These are phyloP conservation scores for Frankliniella fusca DNA, from an alignment of 2,888 invertebrate species.

Conservation along the genomic window DNA sequence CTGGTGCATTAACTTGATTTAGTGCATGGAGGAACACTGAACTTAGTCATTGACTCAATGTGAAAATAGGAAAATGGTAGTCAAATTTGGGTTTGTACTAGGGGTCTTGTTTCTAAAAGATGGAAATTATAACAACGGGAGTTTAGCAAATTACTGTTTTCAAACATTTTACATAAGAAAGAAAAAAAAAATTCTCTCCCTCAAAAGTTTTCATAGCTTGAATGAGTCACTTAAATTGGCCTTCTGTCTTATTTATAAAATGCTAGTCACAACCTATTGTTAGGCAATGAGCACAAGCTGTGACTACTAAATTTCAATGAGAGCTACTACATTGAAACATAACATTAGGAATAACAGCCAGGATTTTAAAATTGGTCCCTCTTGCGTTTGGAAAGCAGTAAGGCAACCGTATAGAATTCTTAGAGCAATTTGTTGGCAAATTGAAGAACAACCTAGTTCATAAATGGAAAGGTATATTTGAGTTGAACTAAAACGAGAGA, in stretches of 20 bases:
- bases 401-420: neutral
- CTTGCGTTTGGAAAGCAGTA: neutral
- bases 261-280: slow-evolving; percentile 3
- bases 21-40: too few species aligned
- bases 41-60: too few species aligned
- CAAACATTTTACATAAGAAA: too few species aligned
- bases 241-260: neutral
- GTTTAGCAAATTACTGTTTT: too few species aligned
- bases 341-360: slow-evolving; percentile 14
- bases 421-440: neutral
- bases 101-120: too few species aligned
- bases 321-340: neutral
- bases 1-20: too few species aligned
- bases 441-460: neutral
- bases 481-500: neutral
- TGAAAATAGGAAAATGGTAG: too few species aligned
- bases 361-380: neutral
- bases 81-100: too few species aligned
- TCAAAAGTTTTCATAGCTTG: too few species aligned
- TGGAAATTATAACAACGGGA: too few species aligned
- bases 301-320: neutral
- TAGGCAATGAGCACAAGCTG: neutral
- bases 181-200: too few species aligned
- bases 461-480: neutral
- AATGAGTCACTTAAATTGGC: too few species aligned